These are phyloP conservation scores for Xanthia togata DNA, from an alignment of 2,888 invertebrate genomes.

Conservation along the genomic window DNA sequence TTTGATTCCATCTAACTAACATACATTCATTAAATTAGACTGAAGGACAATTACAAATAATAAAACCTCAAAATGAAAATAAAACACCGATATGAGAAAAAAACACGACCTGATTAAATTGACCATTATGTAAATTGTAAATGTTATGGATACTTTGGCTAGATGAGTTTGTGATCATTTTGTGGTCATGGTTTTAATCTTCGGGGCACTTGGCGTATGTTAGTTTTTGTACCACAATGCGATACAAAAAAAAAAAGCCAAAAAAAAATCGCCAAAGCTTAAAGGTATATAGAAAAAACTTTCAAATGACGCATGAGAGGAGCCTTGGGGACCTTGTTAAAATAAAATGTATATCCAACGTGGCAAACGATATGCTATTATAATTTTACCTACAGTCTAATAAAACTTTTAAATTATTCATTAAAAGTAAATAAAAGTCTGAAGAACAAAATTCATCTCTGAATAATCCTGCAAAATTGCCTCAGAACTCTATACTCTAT, in stretches of 20 bases:
- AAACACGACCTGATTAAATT: too few species aligned
- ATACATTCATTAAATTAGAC: too few species aligned
- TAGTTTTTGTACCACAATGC: too few species aligned
- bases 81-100: too few species aligned
- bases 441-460: background rate
- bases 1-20: too few species aligned
- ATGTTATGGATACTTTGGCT: background rate
- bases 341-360: background rate
- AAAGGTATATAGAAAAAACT: background rate
- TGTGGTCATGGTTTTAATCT: background rate
- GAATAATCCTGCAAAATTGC: slow-evolving; percentile 31
- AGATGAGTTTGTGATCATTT: background rate
- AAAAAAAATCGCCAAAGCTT: background rate
- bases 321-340: background rate
- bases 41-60: too few species aligned
- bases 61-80: too few species aligned
- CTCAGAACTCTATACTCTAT: slow-evolving; percentile 14
- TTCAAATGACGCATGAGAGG: background rate
- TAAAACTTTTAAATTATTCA: slow-evolving; percentile 22
- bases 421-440: background rate
- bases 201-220: background rate
- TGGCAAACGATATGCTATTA: background rate
- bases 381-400: background rate
- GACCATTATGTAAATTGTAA: too few species aligned
- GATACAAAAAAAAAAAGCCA: background rate